A percentile compares a stretch with the other conserved stretches of the same genome.
These are phyloP conservation scores for Alosa sapidissima DNA, from an alignment of 2,797 vertebrate genomes.

Conservation along the genomic window DNA sequence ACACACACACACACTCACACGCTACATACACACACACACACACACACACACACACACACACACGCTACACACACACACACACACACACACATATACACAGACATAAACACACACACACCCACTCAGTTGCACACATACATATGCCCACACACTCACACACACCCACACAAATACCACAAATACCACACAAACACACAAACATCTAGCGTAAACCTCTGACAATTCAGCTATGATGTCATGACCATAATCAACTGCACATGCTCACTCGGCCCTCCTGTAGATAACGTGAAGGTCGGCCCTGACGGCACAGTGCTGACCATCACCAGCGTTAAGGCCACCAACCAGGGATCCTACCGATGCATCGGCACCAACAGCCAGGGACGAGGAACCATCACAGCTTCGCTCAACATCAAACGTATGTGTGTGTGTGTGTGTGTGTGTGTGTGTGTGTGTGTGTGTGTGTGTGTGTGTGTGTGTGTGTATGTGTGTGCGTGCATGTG, in stretches of 20 bases:
- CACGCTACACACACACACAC: no score
- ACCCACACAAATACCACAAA: neutral
- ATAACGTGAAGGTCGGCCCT: conserved; percentile 72
- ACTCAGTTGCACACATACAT: neutral
- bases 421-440: conserved; percentile 37
- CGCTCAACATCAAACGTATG: conserved; percentile 83
- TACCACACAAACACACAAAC: neutral
- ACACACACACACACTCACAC: no score
- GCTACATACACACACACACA: no score
- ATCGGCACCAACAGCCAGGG: conserved; percentile 79
- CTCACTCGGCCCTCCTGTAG: conserved; percentile 46
- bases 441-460: conserved; percentile 12
- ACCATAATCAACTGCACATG: no score
- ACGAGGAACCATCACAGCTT: conserved; percentile 67
- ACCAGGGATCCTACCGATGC: conserved; percentile 89
- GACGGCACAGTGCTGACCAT: conserved; percentile 83
- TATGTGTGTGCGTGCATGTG: neutral
- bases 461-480: neutral
- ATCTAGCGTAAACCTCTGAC: no score
- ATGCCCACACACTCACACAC: neutral
- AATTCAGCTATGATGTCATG: no score
- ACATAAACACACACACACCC: no score
- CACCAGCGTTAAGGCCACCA: conserved; percentile 62
- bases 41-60: no score
- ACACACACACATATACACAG: no score